Conservation (phyloP, 2,797 vertebrate genomes). For the Helostoma temminkii region DNA sequence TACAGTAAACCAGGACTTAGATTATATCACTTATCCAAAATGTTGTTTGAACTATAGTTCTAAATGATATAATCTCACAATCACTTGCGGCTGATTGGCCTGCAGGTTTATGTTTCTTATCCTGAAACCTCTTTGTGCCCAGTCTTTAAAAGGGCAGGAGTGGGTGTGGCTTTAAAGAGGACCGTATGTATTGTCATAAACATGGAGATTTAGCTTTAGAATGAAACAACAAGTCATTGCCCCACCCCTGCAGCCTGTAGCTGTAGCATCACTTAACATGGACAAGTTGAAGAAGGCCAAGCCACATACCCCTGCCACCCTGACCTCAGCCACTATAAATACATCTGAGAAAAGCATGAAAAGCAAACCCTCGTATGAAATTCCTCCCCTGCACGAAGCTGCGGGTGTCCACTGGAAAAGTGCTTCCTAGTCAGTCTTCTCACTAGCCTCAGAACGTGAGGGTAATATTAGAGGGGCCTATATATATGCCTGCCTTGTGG, state of each 20-base stretch:
- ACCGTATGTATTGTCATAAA: conserved; percentile 68
- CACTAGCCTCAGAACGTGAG: conserved; percentile 47
- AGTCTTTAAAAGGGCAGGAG: neutral
- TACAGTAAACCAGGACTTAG: too few relatives aligned
- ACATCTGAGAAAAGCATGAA: conserved; percentile 65
- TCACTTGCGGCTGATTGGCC: neutral
- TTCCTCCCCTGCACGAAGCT: conserved; percentile 61
- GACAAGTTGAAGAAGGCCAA: conserved; percentile 65
- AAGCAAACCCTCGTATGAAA: conserved; percentile 66
- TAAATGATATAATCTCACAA: too few relatives aligned
- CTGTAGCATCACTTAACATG: conserved; percentile 74
- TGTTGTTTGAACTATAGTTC: neutral
- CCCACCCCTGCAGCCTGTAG: conserved; percentile 49
- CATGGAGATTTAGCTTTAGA: conserved; percentile 67
- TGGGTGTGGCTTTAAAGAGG: conserved; percentile 17
- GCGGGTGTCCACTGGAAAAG: conserved; percentile 49
- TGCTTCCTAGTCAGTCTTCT: conserved; percentile 43
- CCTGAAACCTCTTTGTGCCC: conserved; percentile 13
- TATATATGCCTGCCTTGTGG: conserved; percentile 63
- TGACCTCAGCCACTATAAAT: conserved; percentile 79
- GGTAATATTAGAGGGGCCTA: conserved; percentile 62
- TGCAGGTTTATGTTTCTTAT: conserved; percentile 13
- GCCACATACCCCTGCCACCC: conserved; percentile 45
- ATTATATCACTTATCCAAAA: neutral
- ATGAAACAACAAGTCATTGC: conserved; percentile 47